Base-by-base conservation (phyloP, 2,888 invertebrate genomes). In the Drosophila kanekoi region DNA sequence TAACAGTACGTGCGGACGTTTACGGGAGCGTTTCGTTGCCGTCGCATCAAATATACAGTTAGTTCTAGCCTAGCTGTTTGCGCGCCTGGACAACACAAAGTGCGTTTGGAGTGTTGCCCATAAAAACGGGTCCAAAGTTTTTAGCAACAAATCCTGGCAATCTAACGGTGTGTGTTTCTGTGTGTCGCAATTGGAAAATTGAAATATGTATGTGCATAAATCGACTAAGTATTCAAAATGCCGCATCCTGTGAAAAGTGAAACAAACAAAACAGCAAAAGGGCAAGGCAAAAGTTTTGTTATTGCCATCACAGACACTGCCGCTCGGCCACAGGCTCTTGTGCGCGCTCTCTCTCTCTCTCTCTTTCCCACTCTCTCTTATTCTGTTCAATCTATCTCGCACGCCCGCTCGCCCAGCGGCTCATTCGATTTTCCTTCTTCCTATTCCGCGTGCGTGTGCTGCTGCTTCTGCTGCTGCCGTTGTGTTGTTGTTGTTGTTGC, bases 231-330 rank as follows among this genome's bases (percentile, higher is more conserved):
- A 52, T 47, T 66, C 16, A 40, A 83, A 83, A 83, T 45, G 81
- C 83, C 87, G 83, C 87, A 83, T 87, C 84, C 81, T 83, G 72
- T 75, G 58, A 72, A 76, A 77, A 84, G 68, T 71, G 75, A 87
- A 81, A 79, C 68, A 87, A 81, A 87, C 77, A 73, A 66, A 61
- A 67, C 53, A 57, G 38, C 23, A 69, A 77, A 72, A 64, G 61
- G 64, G 72, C 72, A 72, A 66, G 80, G 77, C 79, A 84, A 84
- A 79, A 70, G 76, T 81, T 79, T 86, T 85, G 81, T 84, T 83
- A 66, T 81, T 77, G 63, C 62, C 67, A 63, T 51, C 57, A 47
- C 59, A 74, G 71, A 72, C 74, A 57, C 51, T 37, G 56, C 37
- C 62, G 56, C 68, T 63, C 43, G 72, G 57, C 60, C 56, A 57